Percentiles rank a stretch among this genome's conserved stretches.
These are phyloP conservation scores for Priocnemis perturbator DNA, from an alignment of 2,888 invertebrate species.

Conservation along the genomic window DNA sequence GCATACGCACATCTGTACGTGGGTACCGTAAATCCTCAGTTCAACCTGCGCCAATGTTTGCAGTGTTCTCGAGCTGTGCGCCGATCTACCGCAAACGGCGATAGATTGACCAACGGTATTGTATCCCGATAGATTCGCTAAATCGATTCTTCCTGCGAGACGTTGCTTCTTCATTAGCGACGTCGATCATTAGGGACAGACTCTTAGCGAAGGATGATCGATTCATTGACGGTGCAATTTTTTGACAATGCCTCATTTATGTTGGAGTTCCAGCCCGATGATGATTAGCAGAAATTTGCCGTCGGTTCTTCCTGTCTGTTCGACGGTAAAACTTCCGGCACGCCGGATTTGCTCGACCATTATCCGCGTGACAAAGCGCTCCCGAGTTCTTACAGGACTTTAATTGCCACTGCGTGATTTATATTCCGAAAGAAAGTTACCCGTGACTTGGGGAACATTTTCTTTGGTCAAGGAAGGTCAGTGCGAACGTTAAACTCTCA, in stretches of 20 bases:
- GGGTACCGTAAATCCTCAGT: slow-evolving; percentile 6
- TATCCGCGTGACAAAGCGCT: neutral
- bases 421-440: neutral
- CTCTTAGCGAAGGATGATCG: neutral
- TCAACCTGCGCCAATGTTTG: neutral
- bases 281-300: no score
- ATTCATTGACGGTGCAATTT: no score
- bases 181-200: neutral
- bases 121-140: neutral
- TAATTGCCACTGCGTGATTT: slow-evolving; percentile 7
- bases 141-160: no score
- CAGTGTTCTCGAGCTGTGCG: neutral
- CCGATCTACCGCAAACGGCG: neutral
- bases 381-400: neutral
- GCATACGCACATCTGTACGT: neutral
- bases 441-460: neutral
- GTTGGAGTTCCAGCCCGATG: no score
- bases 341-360: neutral
- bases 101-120: neutral
- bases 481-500: slow-evolving; percentile 11
- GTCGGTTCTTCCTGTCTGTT: neutral
- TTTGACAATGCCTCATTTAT: no score
- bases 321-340: neutral
- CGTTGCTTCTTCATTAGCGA: no score
- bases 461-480: slow-evolving; percentile 4